phyloP scores from a whole-genome alignment of 2,113 vertebrate genomes.

The Ammospiza nelsoni region DNA sequence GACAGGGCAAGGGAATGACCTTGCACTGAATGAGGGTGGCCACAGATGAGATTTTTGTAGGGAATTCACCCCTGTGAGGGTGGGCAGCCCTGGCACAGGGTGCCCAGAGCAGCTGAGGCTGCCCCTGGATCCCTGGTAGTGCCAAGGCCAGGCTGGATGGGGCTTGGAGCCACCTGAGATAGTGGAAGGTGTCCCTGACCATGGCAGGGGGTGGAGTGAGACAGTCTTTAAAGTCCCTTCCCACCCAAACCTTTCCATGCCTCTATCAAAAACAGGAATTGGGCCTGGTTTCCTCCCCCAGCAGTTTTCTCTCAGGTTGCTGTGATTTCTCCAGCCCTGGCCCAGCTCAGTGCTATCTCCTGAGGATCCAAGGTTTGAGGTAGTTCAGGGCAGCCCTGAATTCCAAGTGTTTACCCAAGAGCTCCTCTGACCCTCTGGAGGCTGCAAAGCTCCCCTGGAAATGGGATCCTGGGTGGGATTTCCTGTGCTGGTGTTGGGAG shows the following conservation, averaged over 20 bases:
- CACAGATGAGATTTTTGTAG: neutral
- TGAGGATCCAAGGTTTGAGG: neutral
- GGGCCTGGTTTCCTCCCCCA: neutral
- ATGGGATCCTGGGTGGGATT: neutral
- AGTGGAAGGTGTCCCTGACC: neutral
- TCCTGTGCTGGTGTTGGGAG: neutral
- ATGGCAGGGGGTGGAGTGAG: neutral
- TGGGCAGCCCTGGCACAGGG: neutral
- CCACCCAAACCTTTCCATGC: neutral
- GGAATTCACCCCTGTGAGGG: neutral
- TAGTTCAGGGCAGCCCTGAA: neutral
- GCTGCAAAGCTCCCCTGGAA: neutral
- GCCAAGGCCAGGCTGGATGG: neutral
- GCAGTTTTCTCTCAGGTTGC: neutral
- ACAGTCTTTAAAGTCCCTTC: neutral
- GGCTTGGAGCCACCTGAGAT: rapidly evolving
- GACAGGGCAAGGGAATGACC: neutral
- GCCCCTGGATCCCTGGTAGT: neutral
- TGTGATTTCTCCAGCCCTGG: neutral
- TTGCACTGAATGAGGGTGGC: neutral
- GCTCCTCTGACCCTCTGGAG: neutral
- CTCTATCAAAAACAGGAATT: neutral
- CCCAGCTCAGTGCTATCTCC: neutral
- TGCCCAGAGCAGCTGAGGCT: neutral
- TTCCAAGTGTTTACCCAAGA: neutral